phyloP scores from a whole-genome alignment of 2,113 vertebrate species.

The Capricornis sumatraensis region DNA sequence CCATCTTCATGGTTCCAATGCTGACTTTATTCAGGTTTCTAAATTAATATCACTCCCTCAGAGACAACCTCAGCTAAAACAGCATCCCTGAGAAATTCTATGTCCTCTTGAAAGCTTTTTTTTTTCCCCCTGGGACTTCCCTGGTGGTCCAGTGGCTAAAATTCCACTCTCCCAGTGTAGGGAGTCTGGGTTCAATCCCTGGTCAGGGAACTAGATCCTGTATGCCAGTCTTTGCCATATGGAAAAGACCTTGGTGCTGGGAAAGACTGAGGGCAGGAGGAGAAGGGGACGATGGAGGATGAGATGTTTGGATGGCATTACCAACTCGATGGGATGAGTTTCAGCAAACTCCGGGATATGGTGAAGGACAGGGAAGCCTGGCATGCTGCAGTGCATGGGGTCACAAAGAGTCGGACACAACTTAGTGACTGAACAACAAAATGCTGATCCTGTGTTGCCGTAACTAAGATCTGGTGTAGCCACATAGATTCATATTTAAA shows the following conservation, averaged over 20 bases:
- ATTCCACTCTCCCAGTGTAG: not conserved
- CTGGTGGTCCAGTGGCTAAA: not conserved
- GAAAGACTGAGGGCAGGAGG: not conserved
- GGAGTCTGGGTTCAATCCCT: not conserved
- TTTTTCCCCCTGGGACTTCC: not conserved
- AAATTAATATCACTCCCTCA: not conserved
- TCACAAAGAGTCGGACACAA: not conserved
- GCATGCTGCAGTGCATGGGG: not conserved
- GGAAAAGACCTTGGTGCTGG: not conserved
- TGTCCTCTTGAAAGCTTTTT: not conserved
- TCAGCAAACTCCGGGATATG: not conserved
- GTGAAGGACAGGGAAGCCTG: not conserved
- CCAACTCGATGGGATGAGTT: not conserved
- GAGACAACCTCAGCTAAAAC: not conserved
- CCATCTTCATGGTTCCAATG: not conserved
- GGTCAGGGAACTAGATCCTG: not conserved
- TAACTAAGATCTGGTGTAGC: not conserved
- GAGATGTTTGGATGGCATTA: not conserved
- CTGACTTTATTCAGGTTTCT: not conserved
- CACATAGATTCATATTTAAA: not conserved
- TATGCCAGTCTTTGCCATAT: not conserved
- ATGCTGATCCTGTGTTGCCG: not conserved
- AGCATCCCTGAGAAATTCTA: not conserved
- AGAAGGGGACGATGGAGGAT: not conserved
- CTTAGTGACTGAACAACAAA: not conserved